Base-by-base conservation (phyloP, 1,140 invertebrate genomes). In the Platorchestia sp. region DNA sequence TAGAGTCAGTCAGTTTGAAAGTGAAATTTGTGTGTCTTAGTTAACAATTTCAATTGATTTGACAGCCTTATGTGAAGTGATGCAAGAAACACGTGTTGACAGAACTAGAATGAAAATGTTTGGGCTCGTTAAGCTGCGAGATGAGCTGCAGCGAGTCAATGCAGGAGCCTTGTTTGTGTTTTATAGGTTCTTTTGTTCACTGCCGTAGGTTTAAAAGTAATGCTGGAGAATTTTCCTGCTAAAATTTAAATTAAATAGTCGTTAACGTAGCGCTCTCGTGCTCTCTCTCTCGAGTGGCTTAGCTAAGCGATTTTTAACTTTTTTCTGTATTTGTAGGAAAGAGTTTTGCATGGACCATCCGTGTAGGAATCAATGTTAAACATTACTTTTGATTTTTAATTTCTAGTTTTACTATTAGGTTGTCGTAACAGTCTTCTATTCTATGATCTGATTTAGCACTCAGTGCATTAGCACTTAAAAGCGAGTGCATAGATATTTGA, bases 221-320 rank as follows among this genome's bases (percentile, higher is more conserved):
- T 3, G 59, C 59, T 75, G 59, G 59, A 75, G 59, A 75, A 75
- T 75, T 14, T 75, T 75, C 59, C 59, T 75, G 59, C 59, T 75
- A 75, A 75, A 75, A 75, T 75, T 75, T 75, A 36, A 75, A 75
- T 75, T 75, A 75, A 75, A 75, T 75, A 75, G 59, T 75, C 59
- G 10, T 36, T 75, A 75, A 75, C 27, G 59, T 75, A 75, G 59
- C 59, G 59, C 27, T 75, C 59, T 19, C 36, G 27, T 36, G 14
- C 59, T 75, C 27, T 75, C 27, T 75, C 59, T 75, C 27, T 75
- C 59, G 59, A 75, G 59, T 75, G 27, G 59, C 59, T 75, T 75
- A 75, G 59, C 59, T 75, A 36, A 75, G 59, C 27, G 59, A 75
- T 36, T 75, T 75, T 22, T 75, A 3, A 27, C 59, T 75, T 75